These are phyloP conservation scores for Linepithema humile DNA, from an alignment of 1,140 invertebrate genomes.

Conservation along the genomic window DNA sequence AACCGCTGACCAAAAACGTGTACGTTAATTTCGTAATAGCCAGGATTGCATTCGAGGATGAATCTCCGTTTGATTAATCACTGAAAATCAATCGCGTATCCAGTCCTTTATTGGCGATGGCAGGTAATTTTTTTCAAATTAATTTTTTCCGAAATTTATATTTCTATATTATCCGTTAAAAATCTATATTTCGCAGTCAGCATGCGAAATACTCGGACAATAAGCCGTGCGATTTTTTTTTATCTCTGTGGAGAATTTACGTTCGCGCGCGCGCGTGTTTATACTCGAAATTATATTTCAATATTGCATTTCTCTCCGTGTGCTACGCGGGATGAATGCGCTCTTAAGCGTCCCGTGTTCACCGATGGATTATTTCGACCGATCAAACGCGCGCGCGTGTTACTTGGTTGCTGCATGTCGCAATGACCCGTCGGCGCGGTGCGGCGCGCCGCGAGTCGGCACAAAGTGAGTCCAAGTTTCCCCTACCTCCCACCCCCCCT, in stretches of 20 bases:
- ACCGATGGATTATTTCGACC: conserved; percentile 29
- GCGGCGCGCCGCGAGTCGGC: conserved; percentile 37
- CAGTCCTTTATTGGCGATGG: no score
- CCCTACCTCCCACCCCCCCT: conserved; percentile 56
- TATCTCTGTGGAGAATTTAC: not conserved
- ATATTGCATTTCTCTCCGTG: conserved; percentile 8
- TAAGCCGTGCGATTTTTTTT: not conserved
- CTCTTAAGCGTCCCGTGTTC: not conserved
- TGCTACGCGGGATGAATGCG: not conserved
- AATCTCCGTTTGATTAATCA: not conserved
- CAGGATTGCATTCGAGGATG: not conserved
- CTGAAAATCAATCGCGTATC: not conserved
- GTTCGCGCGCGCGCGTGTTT: not conserved
- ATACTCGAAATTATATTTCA: conserved; percentile 25
- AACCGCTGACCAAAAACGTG: conserved; percentile 45
- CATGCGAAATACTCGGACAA: not conserved
- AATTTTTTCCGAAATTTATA: no score
- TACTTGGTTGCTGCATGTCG: conserved; percentile 31
- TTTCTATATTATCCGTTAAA: no score
- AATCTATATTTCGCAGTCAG: no score
- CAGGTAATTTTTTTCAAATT: no score
- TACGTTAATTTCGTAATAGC: conserved; percentile 30
- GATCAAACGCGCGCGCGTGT: not conserved
- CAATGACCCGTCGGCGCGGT: conserved; percentile 37
- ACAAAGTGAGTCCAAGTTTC: conserved; percentile 68